Conservation (phyloP, 2,113 vertebrate genomes). For the Notiomystis cincta region DNA sequence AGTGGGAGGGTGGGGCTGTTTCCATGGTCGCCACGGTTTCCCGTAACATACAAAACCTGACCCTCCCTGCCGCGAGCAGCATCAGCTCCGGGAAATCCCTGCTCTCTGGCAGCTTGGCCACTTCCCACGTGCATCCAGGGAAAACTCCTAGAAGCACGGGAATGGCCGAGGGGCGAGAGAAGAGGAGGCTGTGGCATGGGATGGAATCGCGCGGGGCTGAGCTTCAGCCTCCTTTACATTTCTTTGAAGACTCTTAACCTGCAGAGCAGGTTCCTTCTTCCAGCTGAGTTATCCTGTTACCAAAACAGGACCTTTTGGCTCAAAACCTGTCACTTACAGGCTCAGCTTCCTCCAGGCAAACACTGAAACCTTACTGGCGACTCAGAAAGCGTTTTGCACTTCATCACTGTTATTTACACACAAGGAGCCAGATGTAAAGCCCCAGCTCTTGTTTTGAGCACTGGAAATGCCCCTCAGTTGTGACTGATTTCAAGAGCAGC, state of each 20-base stretch:
- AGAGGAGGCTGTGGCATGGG: neutral
- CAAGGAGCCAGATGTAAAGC: neutral
- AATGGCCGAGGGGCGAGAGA: neutral
- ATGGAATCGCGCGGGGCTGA: neutral
- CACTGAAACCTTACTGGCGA: neutral
- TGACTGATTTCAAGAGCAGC: neutral
- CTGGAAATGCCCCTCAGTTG: neutral
- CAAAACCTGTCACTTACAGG: neutral
- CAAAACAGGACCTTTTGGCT: neutral
- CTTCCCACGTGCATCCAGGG: neutral
- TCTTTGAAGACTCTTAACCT: constrained; percentile 1
- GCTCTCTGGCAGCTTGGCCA: neutral
- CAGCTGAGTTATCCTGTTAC: neutral
- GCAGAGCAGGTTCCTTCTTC: constrained; percentile 12
- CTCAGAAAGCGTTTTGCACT: neutral
- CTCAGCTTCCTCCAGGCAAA: neutral
- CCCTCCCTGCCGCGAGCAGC: neutral
- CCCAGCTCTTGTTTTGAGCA: neutral
- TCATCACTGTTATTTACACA: neutral
- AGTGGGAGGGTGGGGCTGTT: neutral
- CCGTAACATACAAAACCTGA: neutral
- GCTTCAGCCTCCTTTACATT: neutral
- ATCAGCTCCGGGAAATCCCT: neutral
- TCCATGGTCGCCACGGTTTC: neutral
- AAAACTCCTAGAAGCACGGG: neutral